Base-by-base conservation (phyloP, 2,797 vertebrate genomes). In the Lindbergichthys nudifrons region DNA sequence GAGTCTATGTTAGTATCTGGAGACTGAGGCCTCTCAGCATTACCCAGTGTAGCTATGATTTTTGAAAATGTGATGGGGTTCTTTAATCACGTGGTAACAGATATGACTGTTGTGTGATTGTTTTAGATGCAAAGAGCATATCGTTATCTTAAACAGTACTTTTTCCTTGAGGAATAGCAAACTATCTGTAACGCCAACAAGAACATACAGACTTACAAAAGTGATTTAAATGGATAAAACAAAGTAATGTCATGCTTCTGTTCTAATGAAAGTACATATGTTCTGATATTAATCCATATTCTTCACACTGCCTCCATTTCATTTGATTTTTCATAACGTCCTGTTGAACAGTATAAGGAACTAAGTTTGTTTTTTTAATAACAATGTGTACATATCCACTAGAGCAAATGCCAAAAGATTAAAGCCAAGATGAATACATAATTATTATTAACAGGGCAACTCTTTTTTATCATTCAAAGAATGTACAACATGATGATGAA, bases 1-100 rank as follows among this genome's bases (percentile, higher is more conserved):
- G 78, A 86, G 82, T 92, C 76, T 82, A 65, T 78, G 84, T 89
- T 83, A 87, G 80, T 90, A 70, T 65, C 65, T 70, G 80, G 73
- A 61, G 68, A 80, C 74, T 76, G 77, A 81, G 59, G 79, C 46
- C 45, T 75, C 79, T 82, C 70, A 73, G 80, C 79, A 66, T 77
- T 67, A 82, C 77, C 81, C 77, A 60, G 64, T 82, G 81, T 89
- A 75, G 75, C 76, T 86, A 64, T 90, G 81, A 77, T 70, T 85
- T 85, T 59, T 84, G 73, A 86, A 52, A 75, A 84, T 83, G 89
- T 93, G 85, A 85, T 56, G 30, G 77, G 65, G 39, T 83, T 79
- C 75, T 73, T 82, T 63, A 70, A 57, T 80, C 58, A 45, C 52
- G 85, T 87, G 67, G 73, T 72, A 48, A 54, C 70, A 85, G 75